These are phyloP conservation scores for Drosophila quadrilineata DNA, from an alignment of 1,140 invertebrate species.

Conservation along the genomic window DNA sequence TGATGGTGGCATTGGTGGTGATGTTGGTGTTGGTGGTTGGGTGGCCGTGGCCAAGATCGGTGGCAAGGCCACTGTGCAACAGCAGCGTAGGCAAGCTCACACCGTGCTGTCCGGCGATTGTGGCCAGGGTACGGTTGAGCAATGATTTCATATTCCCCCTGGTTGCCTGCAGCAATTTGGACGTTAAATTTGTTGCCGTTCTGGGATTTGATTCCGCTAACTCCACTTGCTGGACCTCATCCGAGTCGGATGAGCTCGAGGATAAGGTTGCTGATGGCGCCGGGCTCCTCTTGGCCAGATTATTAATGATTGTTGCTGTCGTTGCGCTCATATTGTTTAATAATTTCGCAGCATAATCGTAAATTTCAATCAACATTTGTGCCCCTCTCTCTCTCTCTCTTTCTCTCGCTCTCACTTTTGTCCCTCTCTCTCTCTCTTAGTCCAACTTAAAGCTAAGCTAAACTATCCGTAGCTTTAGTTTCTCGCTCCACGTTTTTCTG, in stretches of 20 bases:
- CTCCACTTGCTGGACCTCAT: neutral
- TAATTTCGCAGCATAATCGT: conserved; percentile 75
- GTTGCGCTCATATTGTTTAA: conserved; percentile 73
- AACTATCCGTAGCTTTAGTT: neutral
- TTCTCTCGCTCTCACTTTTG: neutral
- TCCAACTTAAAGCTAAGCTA: no score
- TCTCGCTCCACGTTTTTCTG: neutral
- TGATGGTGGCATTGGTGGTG: neutral
- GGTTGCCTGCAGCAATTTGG: conserved; percentile 52
- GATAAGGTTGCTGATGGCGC: no score
- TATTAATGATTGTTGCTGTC: conserved; percentile 47
- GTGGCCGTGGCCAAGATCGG: conserved; percentile 37
- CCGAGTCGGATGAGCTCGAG: no score
- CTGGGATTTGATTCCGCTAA: neutral
- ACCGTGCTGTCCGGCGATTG: conserved; percentile 26
- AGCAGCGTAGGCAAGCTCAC: conserved; percentile 38
- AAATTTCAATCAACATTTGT: conserved; percentile 70
- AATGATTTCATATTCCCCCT: conserved; percentile 51
- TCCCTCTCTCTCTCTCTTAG: neutral
- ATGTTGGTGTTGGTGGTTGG: neutral
- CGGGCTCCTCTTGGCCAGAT: no score
- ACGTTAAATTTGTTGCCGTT: conserved; percentile 45
- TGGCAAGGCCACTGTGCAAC: conserved; percentile 39
- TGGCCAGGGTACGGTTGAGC: conserved; percentile 47
- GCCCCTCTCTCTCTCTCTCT: neutral